These are phyloP conservation scores for Panthera leo DNA, from an alignment of 2,113 vertebrate genomes.

Conservation along the genomic window DNA sequence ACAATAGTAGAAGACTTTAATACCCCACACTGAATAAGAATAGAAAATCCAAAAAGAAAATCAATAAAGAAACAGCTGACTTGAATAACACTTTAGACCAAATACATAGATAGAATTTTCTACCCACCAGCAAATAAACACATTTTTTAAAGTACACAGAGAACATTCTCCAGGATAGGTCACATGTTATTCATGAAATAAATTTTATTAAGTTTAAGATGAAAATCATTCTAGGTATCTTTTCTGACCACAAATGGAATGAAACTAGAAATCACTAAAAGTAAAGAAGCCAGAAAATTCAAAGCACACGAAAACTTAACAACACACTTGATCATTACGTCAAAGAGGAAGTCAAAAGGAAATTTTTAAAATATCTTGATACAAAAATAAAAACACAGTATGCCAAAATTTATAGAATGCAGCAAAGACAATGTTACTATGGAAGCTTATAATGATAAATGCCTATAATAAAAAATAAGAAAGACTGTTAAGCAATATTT, in stretches of 20 bases:
- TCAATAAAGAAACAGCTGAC: not conserved
- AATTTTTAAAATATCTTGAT: not conserved
- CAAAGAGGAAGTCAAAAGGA: not conserved
- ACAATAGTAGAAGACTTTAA: not conserved
- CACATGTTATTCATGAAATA: not conserved
- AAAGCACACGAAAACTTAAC: not conserved
- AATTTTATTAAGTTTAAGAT: not conserved
- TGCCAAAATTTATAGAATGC: not conserved
- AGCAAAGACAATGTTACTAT: not conserved
- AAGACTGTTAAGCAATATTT: not conserved
- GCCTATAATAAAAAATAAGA: not conserved
- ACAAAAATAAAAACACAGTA: not conserved
- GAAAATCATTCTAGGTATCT: not conserved
- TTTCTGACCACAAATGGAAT: not conserved
- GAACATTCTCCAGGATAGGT: not conserved
- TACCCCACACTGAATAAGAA: not conserved
- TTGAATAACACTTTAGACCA: not conserved
- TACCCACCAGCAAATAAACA: not conserved
- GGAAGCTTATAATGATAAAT: not conserved
- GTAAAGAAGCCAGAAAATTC: not conserved
- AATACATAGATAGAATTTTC: not conserved
- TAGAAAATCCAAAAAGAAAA: not conserved
- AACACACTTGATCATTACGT: not conserved
- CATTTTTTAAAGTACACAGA: not conserved
- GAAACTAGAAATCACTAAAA: not conserved